Conservation (phyloP, 2,888 invertebrate genomes). For the Gortyna flavago region DNA sequence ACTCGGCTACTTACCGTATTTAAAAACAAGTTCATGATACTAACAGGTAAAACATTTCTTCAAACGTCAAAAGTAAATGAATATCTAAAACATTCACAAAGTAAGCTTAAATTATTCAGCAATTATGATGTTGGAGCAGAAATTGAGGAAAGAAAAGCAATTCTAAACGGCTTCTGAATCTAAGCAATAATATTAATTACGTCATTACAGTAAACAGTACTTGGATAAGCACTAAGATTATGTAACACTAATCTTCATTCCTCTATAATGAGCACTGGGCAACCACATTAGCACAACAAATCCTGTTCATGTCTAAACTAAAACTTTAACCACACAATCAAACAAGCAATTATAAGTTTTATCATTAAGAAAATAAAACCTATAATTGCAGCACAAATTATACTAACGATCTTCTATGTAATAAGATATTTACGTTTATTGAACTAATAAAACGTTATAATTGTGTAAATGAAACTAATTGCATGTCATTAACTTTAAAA, state of each 20-base stretch:
- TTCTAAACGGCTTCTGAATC: neutral
- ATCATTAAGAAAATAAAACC: slow-evolving; percentile 16
- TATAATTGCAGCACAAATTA: slow-evolving; percentile 13
- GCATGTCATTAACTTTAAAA: slow-evolving; percentile 21
- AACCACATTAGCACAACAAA: slow-evolving; percentile 41
- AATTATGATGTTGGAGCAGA: slow-evolving; percentile 3
- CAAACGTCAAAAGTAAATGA: slow-evolving; percentile 10
- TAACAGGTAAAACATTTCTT: slow-evolving; percentile 16
- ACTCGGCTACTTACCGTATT: neutral
- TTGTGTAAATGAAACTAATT: slow-evolving; percentile 23
- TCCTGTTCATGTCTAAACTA: slow-evolving; percentile 11
- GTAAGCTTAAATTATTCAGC: slow-evolving; percentile 18
- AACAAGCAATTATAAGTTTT: slow-evolving; percentile 38
- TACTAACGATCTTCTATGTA: neutral
- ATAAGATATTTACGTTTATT: neutral
- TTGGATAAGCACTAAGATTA: slow-evolving; percentile 39
- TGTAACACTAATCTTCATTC: slow-evolving; percentile 14
- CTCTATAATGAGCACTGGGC: slow-evolving; percentile 34
- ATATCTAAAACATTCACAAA: slow-evolving; percentile 39
- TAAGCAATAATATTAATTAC: slow-evolving; percentile 28
- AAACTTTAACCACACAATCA: slow-evolving; percentile 13
- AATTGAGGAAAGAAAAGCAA: slow-evolving; percentile 9
- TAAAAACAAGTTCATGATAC: neutral
- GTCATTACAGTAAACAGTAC: slow-evolving; percentile 32
- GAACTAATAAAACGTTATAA: slow-evolving; percentile 13